Conservation (phyloP, 1,140 invertebrate species). For the Planococcus citri region DNA sequence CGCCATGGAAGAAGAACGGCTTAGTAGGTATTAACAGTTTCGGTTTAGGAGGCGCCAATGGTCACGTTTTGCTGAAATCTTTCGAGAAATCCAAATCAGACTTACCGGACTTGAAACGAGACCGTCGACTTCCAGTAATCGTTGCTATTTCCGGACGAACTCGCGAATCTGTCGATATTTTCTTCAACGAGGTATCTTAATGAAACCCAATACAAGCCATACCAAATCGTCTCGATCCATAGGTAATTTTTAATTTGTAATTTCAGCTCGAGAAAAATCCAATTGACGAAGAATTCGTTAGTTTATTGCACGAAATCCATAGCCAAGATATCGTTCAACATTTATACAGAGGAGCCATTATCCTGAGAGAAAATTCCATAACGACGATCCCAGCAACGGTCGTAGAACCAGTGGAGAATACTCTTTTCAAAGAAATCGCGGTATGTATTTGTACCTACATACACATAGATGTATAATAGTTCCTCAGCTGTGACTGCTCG, state of each 20-base stretch:
- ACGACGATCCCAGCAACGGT: no score
- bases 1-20: conserved; percentile 41
- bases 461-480: no score
- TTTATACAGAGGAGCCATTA: conserved; percentile 44
- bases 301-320: conserved; percentile 33
- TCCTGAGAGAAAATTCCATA: conserved; percentile 40
- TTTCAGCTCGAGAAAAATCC: background rate
- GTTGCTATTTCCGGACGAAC: conserved; percentile 49
- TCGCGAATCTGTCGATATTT: conserved; percentile 41
- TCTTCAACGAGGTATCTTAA: conserved; percentile 34
- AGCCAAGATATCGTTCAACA: conserved; percentile 32
- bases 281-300: background rate
- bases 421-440: no score
- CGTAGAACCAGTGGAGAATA: no score
- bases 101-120: background rate
- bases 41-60: conserved; percentile 54
- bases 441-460: no score
- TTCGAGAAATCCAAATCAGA: conserved; percentile 28
- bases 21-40: conserved; percentile 52
- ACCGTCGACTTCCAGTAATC: conserved; percentile 39
- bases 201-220: no score
- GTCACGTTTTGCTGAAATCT: conserved; percentile 44
- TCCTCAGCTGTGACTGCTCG: no score
- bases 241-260: no score
- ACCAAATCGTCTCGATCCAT: no score